Base-by-base conservation (phyloP, 2,888 invertebrate genomes). In the Apodemia mormo region DNA sequence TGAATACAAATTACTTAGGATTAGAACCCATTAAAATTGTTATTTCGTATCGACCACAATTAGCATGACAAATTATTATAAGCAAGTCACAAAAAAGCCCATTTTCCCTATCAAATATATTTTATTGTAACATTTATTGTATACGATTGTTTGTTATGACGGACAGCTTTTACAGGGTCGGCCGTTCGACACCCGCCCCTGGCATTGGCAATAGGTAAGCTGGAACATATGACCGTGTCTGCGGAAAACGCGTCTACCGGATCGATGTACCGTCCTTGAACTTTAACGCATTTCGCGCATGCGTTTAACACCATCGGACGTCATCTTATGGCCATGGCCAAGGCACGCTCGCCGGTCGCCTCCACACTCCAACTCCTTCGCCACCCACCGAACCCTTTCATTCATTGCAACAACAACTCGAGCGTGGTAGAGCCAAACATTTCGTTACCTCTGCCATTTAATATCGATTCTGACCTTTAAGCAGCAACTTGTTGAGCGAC, bases 241-340 rank as follows among this genome's bases (percentile, higher is more conserved):
- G 82, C 79, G 79, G 80, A 76, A 82, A 78, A 78, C 78, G 74
- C 74, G 72, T 80, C 61, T 81, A 86, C 86, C 88, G 81, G 85
- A 90, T 93, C 92, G 89, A 92, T 92, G 81, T 67, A 43, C 70
- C 83, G 88, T 87, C 92, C 92, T 91, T 93, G 92, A 93, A 90
- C 92, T 85, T 79, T 81, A 75, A 74, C 77, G 74, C 72, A 71
- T 69, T 73, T 74, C 83, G 75, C 82, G 86, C 90, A 90, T 86
- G 88, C 82, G 90, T 85, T 84, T 79, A 76, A 76, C 75, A 82
- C 82, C 84, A 83, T 82, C 87, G 78, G 81, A 90, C 89, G 92
- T 92, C 92, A 92, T 83, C 73, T 78, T 82, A 85, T 85, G 90
- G 81, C 90, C 92, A 85, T 89, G 91, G 88, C 88, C 90, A 85